phyloP scores from a whole-genome alignment of 2,888 invertebrate genomes.

The Sinodicranocentrus sp. region DNA sequence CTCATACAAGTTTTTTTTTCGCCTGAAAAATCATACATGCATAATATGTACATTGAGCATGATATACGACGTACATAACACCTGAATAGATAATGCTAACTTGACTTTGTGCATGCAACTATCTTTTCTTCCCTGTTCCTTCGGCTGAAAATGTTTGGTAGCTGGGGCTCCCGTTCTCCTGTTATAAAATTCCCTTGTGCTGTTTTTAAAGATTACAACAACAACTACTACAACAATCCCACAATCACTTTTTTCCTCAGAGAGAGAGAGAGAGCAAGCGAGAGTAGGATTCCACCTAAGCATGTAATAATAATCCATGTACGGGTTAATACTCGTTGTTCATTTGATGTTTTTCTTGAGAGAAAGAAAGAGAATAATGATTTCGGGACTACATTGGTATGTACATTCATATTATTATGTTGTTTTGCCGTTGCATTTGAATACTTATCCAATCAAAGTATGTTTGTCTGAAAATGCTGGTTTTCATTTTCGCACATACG shows the following conservation, averaged over 20 bases:
- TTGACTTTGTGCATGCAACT: background rate
- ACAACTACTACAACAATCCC: constrained; percentile 13
- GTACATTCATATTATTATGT: constrained; percentile 20
- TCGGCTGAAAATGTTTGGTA: constrained; percentile 1
- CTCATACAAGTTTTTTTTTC: background rate
- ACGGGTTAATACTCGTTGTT: constrained; percentile 23
- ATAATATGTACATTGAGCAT: constrained; percentile 2
- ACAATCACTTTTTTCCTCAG: constrained; percentile 18
- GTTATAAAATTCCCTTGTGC: constrained; percentile 48
- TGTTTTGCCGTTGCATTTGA: constrained; percentile 21
- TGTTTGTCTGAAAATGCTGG: constrained; percentile 2
- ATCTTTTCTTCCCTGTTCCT: too few relatives aligned
- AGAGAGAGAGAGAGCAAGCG: background rate
- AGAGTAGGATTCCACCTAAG: background rate
- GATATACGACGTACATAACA: constrained; percentile 12
- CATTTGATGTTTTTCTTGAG: constrained; percentile 34
- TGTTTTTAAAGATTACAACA: constrained; percentile 47
- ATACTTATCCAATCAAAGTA: constrained; percentile 11
- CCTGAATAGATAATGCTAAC: constrained; percentile 6
- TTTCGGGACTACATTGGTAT: constrained; percentile 31
- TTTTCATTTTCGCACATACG: background rate
- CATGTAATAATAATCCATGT: constrained; percentile 17
- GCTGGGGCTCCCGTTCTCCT: constrained; percentile 5
- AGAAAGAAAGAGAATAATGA: constrained; percentile 29
- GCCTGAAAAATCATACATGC: constrained; percentile 15